Percentiles rank a stretch among this genome's conserved stretches.
Evolutionary conservation across 1,140 invertebrate genomes (phyloP).

Genomic region (Chironomus tepperi): DNA sequence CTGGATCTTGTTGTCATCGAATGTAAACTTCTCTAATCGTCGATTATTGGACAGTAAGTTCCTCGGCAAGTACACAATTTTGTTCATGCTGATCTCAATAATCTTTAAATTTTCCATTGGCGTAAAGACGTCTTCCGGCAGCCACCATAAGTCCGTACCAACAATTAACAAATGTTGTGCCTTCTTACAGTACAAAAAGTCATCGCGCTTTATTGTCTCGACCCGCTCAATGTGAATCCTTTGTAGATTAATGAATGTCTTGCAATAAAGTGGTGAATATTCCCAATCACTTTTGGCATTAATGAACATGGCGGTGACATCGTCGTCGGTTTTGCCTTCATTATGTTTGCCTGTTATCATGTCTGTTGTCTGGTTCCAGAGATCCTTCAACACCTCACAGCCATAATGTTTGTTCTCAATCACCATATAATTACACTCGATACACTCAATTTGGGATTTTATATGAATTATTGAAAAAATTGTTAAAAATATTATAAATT

Average conservation of each 20-base stretch:
- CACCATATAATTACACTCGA: not conserved
- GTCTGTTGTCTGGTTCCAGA: not conserved
- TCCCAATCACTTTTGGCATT: not conserved
- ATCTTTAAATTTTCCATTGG: not conserved
- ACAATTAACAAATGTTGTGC: not conserved
- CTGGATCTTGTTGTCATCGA: not conserved
- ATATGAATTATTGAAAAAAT: not conserved
- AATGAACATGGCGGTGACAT: not conserved
- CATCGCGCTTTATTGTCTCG: not conserved
- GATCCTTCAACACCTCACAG: not conserved
- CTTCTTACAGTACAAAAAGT: not conserved
- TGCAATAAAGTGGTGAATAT: not conserved
- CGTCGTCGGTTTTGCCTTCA: not conserved
- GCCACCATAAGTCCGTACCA: not conserved
- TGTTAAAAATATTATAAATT: not conserved
- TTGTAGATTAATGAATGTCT: not conserved
- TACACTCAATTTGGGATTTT: not conserved
- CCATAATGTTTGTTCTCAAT: conserved; percentile 5
- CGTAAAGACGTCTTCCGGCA: not conserved
- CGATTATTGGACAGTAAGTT: not conserved
- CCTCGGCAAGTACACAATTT: not conserved
- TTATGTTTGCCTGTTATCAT: not conserved
- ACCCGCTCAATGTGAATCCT: not conserved
- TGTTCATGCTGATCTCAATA: not conserved
- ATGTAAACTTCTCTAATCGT: not conserved